Evolutionary conservation across 2,797 vertebrate species (phyloP).

Genomic region (Mus spretus): DNA sequence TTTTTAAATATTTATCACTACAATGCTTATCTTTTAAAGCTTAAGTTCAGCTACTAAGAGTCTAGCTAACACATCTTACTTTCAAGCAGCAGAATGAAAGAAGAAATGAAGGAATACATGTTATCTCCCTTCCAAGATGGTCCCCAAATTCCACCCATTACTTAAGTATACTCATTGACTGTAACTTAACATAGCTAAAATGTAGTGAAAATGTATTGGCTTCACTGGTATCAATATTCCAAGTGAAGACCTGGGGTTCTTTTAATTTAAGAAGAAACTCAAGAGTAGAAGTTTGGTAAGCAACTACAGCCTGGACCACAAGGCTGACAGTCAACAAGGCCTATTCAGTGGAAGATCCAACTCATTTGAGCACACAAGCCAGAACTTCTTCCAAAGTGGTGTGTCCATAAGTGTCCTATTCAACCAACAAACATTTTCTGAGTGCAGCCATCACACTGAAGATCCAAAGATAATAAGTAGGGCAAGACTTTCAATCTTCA

Average conservation of each 20-base stretch:
- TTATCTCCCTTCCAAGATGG: slow-evolving; percentile 14
- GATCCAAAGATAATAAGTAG: slow-evolving; percentile 2
- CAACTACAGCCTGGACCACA: neutral
- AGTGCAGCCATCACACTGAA: neutral
- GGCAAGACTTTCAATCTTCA: neutral
- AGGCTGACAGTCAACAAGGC: neutral
- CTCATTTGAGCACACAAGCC: slow-evolving; percentile 22
- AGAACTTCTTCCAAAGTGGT: slow-evolving; percentile 34
- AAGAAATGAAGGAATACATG: neutral
- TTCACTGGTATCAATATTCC: neutral
- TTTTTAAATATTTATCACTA: neutral
- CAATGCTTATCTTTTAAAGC: slow-evolving; percentile 13
- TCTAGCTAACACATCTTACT: slow-evolving; percentile 33
- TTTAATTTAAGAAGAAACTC: slow-evolving; percentile 16
- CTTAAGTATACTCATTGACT: slow-evolving; percentile 36
- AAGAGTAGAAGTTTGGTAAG: slow-evolving; percentile 26
- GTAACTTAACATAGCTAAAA: neutral
- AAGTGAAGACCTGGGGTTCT: slow-evolving; percentile 29
- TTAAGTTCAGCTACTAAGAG: slow-evolving; percentile 29
- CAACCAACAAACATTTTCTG: slow-evolving; percentile 54
- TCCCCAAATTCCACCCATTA: neutral
- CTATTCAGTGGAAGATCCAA: neutral
- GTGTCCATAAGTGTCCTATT: slow-evolving; percentile 33
- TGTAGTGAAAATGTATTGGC: slow-evolving; percentile 42
- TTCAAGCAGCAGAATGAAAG: slow-evolving; percentile 44